Conservation (phyloP, 2,113 vertebrate species). For the Callipepla californica region DNA sequence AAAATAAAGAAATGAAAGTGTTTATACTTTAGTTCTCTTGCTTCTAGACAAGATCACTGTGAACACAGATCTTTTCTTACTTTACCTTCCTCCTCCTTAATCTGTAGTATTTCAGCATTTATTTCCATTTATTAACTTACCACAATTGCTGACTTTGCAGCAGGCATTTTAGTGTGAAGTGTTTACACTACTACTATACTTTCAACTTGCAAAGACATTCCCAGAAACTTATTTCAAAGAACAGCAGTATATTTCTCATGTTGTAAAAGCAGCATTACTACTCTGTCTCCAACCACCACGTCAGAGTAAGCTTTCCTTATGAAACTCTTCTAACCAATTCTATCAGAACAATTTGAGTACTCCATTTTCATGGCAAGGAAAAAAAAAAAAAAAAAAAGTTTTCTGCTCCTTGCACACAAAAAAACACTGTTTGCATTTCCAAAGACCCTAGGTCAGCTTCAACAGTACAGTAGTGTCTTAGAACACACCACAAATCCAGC, state of each 20-base stretch:
- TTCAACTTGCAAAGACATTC: neutral
- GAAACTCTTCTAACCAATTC: neutral
- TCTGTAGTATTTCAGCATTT: neutral
- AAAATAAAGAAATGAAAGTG: neutral
- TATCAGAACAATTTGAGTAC: neutral
- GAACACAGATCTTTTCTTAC: neutral
- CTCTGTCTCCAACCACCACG: rapidly evolving
- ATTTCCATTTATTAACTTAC: neutral
- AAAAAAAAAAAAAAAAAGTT: neutral
- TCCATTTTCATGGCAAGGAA: neutral
- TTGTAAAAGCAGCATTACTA: neutral
- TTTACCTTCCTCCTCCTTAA: neutral
- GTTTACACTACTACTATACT: neutral
- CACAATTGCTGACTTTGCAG: neutral
- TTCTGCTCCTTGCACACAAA: neutral
- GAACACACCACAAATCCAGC: neutral
- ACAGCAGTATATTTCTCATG: neutral
- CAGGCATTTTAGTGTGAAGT: neutral
- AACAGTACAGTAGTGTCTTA: neutral
- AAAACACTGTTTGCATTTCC: neutral
- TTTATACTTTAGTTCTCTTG: neutral
- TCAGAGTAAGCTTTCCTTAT: neutral
- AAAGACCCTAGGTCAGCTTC: neutral
- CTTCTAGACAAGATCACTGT: neutral
- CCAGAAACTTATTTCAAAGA: neutral